Evolutionary conservation across 2,888 invertebrate species (phyloP), one percentile per base, ranked within the genome.

Genomic region (Alloplasta piceator): DNA sequence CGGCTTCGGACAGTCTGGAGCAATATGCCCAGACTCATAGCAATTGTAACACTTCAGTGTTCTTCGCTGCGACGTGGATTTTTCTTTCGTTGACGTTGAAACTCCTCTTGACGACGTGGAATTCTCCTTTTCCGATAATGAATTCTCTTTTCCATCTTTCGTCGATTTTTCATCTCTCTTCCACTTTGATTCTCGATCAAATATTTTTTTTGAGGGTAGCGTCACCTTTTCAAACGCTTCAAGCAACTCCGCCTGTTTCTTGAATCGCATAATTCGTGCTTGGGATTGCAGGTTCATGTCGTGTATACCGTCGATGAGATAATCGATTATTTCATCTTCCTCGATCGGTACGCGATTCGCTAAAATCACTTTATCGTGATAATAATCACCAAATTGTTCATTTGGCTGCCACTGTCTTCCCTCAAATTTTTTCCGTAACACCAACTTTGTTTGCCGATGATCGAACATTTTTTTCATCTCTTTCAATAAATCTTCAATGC

Each of bases 201-300:
- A 14, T 26, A 4, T 38, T 52, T 67, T 52, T 10, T 67, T 52
- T 10, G 50, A 38, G 6, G 12, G 52, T 39, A 67, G 52, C 14
- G 39, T 52, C 52, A 67, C 52, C 10, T 72, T 74, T n/a, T 58
- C 68, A 39, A 78, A 78, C 10, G 78, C 74, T 43, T 68, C 68
- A n/a, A 81, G 10, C 61, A 78, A 56, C 3, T 64, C 63, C 2
- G 10, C 46, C 10, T 61, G 55, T 9, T 48, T 26, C n/a, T n/a
- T 12, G 36, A 80, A 80, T 14, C 63, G 43, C 38, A 58, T 58
- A 48, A 82, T 74, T 50, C 50, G 50, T 14, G 64, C 64, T 6
- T 48, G n/a, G 14, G 36, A 50, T 5, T 48, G 52, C 39, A 66
- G 12, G 14, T 50, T 26, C 9, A 9, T 12, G 9, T 66, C 66